Evolutionary conservation across 2,888 invertebrate species (phyloP).

Genomic region (Xestia ashworthii): DNA sequence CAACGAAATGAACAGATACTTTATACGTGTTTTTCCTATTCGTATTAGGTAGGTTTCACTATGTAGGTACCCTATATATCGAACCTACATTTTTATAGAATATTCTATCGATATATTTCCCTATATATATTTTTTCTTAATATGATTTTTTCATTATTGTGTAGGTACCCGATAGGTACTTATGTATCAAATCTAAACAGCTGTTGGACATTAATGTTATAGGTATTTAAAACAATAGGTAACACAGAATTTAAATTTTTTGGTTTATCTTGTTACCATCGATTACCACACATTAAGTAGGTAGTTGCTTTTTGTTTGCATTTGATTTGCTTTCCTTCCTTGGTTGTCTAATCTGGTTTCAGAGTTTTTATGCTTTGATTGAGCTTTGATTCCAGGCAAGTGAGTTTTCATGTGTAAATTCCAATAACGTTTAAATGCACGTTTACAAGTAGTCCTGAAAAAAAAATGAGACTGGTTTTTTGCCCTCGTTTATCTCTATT

Average conservation of each 20-base stretch:
- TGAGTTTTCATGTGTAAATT: background rate
- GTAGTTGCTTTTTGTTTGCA: background rate
- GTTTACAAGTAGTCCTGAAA: background rate
- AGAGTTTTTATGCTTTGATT: too few relatives aligned
- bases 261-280: background rate
- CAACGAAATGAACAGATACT: background rate
- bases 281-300: too few relatives aligned
- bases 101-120: too few relatives aligned
- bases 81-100: background rate
- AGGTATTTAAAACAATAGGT: too few relatives aligned
- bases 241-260: too few relatives aligned
- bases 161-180: too few relatives aligned
- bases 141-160: too few relatives aligned
- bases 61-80: background rate
- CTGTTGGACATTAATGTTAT: background rate
- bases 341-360: too few relatives aligned
- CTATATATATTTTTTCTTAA: too few relatives aligned
- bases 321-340: background rate
- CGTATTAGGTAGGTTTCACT: background rate
- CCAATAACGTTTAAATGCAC: background rate
- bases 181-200: background rate
- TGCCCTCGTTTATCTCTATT: too few relatives aligned
- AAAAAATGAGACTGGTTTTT: background rate
- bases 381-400: background rate
- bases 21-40: too few relatives aligned